These are phyloP conservation scores for Pseudorhiza aurosa DNA, from an alignment of 30 jellyfish, hydroid and myxozoan genomes.

Conservation along the genomic window DNA sequence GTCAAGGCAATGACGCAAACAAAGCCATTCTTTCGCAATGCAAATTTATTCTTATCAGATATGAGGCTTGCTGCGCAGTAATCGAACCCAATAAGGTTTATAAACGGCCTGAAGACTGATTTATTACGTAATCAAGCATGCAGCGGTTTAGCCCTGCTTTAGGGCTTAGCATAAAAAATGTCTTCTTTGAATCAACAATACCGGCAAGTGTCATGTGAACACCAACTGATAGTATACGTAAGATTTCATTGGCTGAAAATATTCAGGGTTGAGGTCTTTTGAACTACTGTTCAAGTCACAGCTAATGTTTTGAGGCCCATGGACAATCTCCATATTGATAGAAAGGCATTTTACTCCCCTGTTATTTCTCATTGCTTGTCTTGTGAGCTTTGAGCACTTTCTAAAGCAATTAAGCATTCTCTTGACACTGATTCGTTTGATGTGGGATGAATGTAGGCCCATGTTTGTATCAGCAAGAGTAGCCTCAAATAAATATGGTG, in stretches of 20 bases:
- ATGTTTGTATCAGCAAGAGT: conserved; percentile 40
- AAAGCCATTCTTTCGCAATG: too few species aligned
- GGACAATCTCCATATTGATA: not conserved
- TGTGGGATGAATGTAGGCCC: conserved; percentile 11
- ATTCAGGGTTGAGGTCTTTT: conserved; percentile 6
- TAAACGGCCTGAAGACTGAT: not conserved
- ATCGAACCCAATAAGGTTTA: not conserved
- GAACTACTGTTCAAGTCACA: conserved; percentile 31
- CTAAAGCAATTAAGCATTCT: conserved; percentile 15
- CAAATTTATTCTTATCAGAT: too few species aligned
- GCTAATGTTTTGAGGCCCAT: not conserved
- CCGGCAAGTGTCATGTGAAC: not conserved
- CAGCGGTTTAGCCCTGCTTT: not conserved
- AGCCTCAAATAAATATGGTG: not conserved
- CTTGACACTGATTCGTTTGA: not conserved
- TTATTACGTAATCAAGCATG: not conserved
- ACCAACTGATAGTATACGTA: conserved; percentile 17
- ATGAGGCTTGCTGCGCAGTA: not conserved
- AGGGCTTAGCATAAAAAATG: not conserved
- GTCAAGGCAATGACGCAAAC: too few species aligned
- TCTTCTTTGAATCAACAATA: not conserved
- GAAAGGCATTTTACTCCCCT: conserved; percentile 5
- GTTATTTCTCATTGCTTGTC: not conserved
- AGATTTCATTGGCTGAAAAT: not conserved
- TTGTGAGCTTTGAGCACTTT: conserved; percentile 7